A percentile compares a stretch with the other conserved stretches of the same genome.
Conservation (phyloP, 2,113 vertebrate species). For the Pithys albifrons region DNA sequence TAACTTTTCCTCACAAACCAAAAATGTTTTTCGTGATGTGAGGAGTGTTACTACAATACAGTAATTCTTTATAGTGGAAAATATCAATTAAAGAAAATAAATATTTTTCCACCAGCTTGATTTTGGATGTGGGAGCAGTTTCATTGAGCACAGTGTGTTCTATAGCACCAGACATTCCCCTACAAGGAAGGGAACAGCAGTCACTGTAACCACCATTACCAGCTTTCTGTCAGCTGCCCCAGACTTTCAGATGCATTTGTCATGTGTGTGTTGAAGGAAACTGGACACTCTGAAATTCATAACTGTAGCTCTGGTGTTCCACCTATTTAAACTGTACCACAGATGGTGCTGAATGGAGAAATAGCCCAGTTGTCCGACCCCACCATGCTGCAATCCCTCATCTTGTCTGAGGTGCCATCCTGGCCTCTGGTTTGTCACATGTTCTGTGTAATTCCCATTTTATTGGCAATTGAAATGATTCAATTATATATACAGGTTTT, state of each 20-base stretch:
- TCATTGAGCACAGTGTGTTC: not conserved
- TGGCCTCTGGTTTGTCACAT: accelerated
- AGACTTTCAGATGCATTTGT: not conserved
- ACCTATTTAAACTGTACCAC: not conserved
- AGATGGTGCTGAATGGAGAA: not conserved
- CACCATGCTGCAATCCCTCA: not conserved
- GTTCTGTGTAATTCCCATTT: not conserved
- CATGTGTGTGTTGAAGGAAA: not conserved
- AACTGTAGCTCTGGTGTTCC: not conserved
- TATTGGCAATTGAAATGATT: not conserved
- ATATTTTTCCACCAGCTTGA: not conserved
- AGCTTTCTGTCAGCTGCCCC: not conserved
- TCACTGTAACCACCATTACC: not conserved
- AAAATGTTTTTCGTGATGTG: not conserved
- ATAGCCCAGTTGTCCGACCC: not conserved
- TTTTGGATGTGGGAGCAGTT: not conserved
- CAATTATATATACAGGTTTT: not conserved
- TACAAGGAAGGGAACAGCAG: not conserved
- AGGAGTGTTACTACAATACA: not conserved
- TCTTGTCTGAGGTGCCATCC: not conserved
- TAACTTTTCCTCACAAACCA: not conserved
- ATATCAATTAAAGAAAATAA: not conserved
- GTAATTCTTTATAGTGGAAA: not conserved
- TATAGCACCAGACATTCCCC: not conserved
- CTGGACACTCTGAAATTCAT: not conserved